Evolutionary conservation across 2,797 vertebrate genomes (phyloP), one percentile per base, ranked within the genome.

Genomic region (Alauda arvensis): DNA sequence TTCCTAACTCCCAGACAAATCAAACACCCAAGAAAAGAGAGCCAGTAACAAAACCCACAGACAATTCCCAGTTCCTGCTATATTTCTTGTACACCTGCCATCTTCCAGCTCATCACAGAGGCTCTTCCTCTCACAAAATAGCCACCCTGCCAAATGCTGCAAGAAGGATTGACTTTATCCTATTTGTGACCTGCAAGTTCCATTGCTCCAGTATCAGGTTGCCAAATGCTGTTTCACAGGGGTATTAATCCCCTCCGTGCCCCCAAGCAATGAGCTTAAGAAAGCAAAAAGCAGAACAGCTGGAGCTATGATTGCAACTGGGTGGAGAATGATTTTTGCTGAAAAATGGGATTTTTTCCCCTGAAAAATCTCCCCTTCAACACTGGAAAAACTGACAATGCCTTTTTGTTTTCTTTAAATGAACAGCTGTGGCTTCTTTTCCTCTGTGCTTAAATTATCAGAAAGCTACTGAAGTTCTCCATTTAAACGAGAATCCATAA

Each of bases 371-470:
- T 93, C 80, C 83, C 74, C 75, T 93, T 93, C 68, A 10, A 87
- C 67, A 49, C 26, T 95, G 94, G 94, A 94, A 95, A 93, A 95
- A 91, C 21, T 91, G 93, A 95, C 91, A 93, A 91, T 91, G 87
- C 57, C 72, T 74, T 92, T 93, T 94, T 94, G 93, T 92, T 93
- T 91, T 78, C 80, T 67, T 83, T 67, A 78, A 89, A 66, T 57
- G 74, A 92, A 43, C 85, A 93, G 92, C 89, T 91, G 87, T 79
- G 91, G 77, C 85, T 85, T 85, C 80, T 78, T 91, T 77, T 66
- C 74, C 85, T 85, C 85, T 70, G 53, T 1, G 17, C 90, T 85
- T 81, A 76, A 89, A 74, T 81, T 72, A 92, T 85, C 93, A 91
- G 67, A 94, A 82, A 91, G 77, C 88, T 72, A 92, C 56, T 86